These are phyloP conservation scores for Synergus laeviventris DNA, from an alignment of 2,888 invertebrate species.

Conservation along the genomic window DNA sequence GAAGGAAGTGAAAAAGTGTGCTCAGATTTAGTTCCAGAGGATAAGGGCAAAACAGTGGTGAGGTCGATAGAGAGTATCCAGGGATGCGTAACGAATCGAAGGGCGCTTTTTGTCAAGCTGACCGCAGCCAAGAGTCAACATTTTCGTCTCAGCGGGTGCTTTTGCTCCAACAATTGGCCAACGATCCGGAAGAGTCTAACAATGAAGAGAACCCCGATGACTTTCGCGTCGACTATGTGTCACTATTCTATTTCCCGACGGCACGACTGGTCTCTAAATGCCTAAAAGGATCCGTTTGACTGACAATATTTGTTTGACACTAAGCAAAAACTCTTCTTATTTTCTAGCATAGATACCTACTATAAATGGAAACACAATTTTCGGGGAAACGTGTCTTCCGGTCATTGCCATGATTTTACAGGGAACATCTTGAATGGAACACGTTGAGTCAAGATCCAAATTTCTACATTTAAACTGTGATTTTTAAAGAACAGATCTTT, in stretches of 20 bases:
- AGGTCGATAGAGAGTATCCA: constrained; percentile 43
- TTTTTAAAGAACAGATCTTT: too few relatives aligned
- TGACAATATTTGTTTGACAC: constrained; percentile 38
- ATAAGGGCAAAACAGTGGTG: constrained; percentile 31
- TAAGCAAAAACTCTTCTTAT: constrained; percentile 35
- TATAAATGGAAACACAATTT: neutral
- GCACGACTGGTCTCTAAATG: constrained; percentile 24
- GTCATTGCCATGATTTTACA: constrained; percentile 5
- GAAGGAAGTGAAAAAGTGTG: constrained; percentile 44
- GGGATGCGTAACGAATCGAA: constrained; percentile 68
- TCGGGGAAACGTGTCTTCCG: constrained; percentile 35
- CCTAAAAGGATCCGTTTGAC: constrained; percentile 28
- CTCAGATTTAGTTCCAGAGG: constrained; percentile 42
- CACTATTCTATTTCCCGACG: constrained; percentile 18
- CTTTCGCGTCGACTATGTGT: constrained; percentile 36
- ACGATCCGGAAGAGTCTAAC: constrained; percentile 44
- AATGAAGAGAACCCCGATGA: constrained; percentile 43
- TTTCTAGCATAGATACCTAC: neutral
- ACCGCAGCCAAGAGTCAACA: constrained; percentile 72
- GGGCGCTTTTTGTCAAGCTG: constrained; percentile 69
- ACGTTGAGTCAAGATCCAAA: neutral
- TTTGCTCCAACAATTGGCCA: constrained; percentile 43
- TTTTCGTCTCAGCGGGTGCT: constrained; percentile 67
- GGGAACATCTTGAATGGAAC: neutral
- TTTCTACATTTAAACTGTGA: neutral